Base-by-base conservation (phyloP, 2,888 invertebrate species). In the Eurytoma adleriae region DNA sequence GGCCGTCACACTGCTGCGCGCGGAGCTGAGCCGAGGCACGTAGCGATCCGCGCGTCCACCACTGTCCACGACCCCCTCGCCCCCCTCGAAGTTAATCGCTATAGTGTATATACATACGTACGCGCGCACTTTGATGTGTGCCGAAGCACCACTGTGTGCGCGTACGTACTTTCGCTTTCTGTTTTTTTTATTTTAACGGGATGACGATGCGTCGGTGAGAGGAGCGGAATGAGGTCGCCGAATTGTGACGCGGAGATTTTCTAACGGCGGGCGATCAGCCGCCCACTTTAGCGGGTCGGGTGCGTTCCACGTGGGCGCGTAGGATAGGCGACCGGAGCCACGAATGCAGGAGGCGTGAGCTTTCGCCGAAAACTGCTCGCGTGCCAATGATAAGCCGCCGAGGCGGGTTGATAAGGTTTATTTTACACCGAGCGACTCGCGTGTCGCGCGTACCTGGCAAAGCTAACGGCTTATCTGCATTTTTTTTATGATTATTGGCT, bases 221-320 rank as follows among this genome's bases (percentile, higher is more conserved):
- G 40, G 40, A 40, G 40, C 1, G 24, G 40, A 40, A 40, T 40
- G 40, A 1, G 40, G 40, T 40, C 40, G 40, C 40, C 40, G 40
- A 40, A 40, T 7, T 40, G 40, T 40, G 40, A 40, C 24, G 24
- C 54, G 20, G 54, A 64, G 16, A 68, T 54, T 27, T 18, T 56
- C 54, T 73, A 75, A 67, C 30, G 62, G 61, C 52, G 18, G 24
- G 16, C 13, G 16, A 7, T 40, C 67, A 13, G 52, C 52, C 66
- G 48, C 57, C 57, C 20, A 40, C 48, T 50, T 59, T 68, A 50
- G 24, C 27, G 20, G 24, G 24, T 24, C 24, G 24, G 24, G 16
- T 16, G 57, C 5, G 56, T 72, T 78, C 27, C 78, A 81, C 81
- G 81, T 81, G 81, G 66, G 59, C 71, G 64, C 12, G 30, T 56